Evolutionary conservation across 1,140 invertebrate species (phyloP), one percentile per base, ranked within the genome.

Genomic region (Drosophila azteca): DNA sequence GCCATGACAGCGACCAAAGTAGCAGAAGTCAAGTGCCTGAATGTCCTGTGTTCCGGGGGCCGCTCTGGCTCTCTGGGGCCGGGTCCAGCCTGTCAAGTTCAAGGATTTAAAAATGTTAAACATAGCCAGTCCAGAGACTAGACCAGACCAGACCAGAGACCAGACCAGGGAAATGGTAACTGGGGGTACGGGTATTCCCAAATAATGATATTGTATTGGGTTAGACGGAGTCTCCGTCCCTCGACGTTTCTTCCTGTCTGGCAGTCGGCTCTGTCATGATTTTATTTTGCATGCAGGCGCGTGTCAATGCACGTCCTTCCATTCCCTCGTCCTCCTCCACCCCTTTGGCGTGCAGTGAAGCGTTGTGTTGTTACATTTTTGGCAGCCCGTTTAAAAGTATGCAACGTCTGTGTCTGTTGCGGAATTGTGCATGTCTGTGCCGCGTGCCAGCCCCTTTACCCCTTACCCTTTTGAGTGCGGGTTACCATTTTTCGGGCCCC

Each of bases 41-140:
- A 17, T 29, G 7, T 29, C 29, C 29, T 29, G 8, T 22, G 13
- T 35, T 7, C 11, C 6, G 11, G 9, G 22, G 8, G 17, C 17
- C 17, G 17, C 17, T 49, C 48, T 22, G 43, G 41, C 2, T 6
- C 20, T 26, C 24, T 26, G 41, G 26, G 60, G 64, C 35, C 39
- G 71, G 52, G 61, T 43, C 43, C 55, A 61, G 71, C 75, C 71
- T 77, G 71, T 77, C 71, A 77, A 77, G 75, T 77, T 77, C 75
- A 77, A 77, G 75, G 67, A 70, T 75, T 75, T 75, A 77, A 77
- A 77, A 77, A 74, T 75, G 44, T 77, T 75, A 24, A 75, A 22
- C 75, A 70, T 65, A 77, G 17, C 0, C 17, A 20, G 17, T 20
- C 17, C 17, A 20, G 17, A 20, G 17, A 20, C 17, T 20, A 1